Conservation (phyloP, 2,797 vertebrate species). For the Sternotherus odoratus region DNA sequence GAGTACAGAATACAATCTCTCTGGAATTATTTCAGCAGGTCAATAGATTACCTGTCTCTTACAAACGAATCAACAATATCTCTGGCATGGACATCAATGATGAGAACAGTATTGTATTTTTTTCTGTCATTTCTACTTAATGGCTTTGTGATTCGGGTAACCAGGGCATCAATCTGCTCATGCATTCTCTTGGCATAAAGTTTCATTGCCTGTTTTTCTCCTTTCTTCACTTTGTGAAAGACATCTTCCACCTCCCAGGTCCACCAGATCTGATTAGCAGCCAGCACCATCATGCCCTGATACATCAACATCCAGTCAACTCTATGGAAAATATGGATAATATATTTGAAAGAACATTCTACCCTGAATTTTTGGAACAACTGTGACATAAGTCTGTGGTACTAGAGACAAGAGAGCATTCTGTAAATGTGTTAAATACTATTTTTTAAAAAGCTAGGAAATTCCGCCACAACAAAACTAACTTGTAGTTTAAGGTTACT, state of each 20-base stretch:
- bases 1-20: accelerated
- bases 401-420: not conserved
- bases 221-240: slow-evolving; percentile 87
- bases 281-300: slow-evolving; percentile 97
- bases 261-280: slow-evolving; percentile 97
- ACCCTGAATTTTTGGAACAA: not conserved
- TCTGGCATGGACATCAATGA: slow-evolving; percentile 96
- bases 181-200: slow-evolving; percentile 92
- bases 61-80: slow-evolving; percentile 95
- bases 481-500: not conserved
- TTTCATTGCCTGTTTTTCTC: slow-evolving; percentile 92
- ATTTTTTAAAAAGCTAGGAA: slow-evolving; percentile 22
- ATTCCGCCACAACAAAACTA: not conserved
- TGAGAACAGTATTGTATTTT: slow-evolving; percentile 95
- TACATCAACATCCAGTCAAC: slow-evolving; percentile 97
- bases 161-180: slow-evolving; percentile 91
- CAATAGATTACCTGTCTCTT: slow-evolving; percentile 85
- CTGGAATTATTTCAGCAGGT: accelerated
- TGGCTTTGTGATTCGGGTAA: slow-evolving; percentile 87
- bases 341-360: not conserved
- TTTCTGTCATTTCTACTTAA: slow-evolving; percentile 91
- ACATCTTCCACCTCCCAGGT: slow-evolving; percentile 97
- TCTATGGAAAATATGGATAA: slow-evolving; percentile 70
- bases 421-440: not conserved
- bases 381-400: not conserved